phyloP scores from a whole-genome alignment of 2,888 invertebrate species.

The Oxycera nigricornis region DNA sequence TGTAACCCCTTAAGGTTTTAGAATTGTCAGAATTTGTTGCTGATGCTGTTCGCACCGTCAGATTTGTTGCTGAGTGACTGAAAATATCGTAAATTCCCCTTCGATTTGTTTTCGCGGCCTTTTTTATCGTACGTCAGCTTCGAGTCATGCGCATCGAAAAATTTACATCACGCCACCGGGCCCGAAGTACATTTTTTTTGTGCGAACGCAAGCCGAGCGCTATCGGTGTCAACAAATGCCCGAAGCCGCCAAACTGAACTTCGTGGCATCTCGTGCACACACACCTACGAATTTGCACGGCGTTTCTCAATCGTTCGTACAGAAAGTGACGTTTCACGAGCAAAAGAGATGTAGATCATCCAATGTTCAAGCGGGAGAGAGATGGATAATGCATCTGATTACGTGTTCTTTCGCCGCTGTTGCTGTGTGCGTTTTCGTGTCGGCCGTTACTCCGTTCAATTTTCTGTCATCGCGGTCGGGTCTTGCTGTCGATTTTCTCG shows the following conservation, averaged over 20 bases:
- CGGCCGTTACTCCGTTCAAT: neutral
- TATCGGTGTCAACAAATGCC: neutral
- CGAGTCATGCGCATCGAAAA: conserved; percentile 9
- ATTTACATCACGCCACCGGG: conserved; percentile 33
- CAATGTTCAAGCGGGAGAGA: neutral
- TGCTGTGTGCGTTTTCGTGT: neutral
- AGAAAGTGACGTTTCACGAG: neutral
- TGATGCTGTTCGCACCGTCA: too few species aligned
- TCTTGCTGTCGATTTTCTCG: conserved; percentile 10
- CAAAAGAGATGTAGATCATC: neutral
- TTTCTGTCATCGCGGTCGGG: neutral
- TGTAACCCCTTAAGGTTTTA: too few species aligned
- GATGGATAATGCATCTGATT: neutral
- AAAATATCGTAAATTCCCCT: too few species aligned
- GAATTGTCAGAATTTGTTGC: too few species aligned
- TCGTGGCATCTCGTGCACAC: neutral
- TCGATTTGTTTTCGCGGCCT: neutral
- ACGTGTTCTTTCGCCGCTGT: neutral
- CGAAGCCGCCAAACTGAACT: neutral
- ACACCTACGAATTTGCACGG: conserved; percentile 8
- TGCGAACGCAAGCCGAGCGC: neutral
- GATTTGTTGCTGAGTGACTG: too few species aligned
- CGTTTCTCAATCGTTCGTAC: neutral
- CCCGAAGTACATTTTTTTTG: conserved; percentile 7
- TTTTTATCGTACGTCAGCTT: neutral